Conservation (phyloP, 2,797 vertebrate species). For the Xyrichtys novacula region DNA sequence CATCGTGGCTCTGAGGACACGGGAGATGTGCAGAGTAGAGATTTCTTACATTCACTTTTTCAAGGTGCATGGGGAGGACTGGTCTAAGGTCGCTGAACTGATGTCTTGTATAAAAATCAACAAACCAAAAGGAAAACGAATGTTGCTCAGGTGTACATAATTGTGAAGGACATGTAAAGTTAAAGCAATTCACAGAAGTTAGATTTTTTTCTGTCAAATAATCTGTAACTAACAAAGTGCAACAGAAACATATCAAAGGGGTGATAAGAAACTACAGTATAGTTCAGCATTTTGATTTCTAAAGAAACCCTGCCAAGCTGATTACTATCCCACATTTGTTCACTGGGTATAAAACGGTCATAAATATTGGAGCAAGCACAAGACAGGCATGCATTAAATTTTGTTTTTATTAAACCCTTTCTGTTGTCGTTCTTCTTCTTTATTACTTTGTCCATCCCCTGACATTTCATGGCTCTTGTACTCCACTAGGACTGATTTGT, state of each 20-base stretch:
- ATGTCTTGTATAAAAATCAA: no score
- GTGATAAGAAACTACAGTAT: neutral
- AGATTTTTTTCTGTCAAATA: neutral
- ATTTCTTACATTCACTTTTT: slow-evolving; percentile 1
- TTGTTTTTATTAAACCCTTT: slow-evolving; percentile 37
- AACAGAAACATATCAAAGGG: neutral
- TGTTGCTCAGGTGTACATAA: no score
- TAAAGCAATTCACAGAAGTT: neutral
- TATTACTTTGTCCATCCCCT: slow-evolving; percentile 18
- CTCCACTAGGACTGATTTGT: slow-evolving; percentile 57
- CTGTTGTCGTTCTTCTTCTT: slow-evolving; percentile 26
- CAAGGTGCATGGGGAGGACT: neutral
- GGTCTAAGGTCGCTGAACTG: neutral
- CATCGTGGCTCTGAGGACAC: slow-evolving; percentile 19
- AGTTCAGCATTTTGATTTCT: slow-evolving; percentile 2
- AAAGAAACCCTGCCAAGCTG: neutral
- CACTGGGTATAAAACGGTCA: slow-evolving; percentile 26
- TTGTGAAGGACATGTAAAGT: neutral
- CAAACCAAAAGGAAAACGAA: no score
- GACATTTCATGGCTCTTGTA: slow-evolving; percentile 44
- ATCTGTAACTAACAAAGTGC: no score
- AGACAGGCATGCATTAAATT: slow-evolving; percentile 21
- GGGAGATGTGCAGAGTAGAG: slow-evolving; percentile 1
- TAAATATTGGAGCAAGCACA: slow-evolving; percentile 21
- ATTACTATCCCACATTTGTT: slow-evolving; percentile 27